These are phyloP conservation scores for Percina caprodes DNA, from an alignment of 2,113 vertebrate genomes.

Conservation along the genomic window DNA sequence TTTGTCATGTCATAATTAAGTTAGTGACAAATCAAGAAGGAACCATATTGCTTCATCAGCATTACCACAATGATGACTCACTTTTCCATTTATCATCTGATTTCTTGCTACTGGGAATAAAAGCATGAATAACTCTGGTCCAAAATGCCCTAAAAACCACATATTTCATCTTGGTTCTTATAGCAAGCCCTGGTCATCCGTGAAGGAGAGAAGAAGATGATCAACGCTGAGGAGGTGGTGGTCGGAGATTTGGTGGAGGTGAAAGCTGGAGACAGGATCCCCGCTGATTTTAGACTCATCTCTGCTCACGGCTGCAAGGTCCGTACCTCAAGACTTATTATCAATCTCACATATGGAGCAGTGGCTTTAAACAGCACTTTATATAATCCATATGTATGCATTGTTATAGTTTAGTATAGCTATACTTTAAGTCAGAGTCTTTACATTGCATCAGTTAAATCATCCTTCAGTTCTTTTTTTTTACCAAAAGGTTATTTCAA, in stretches of 20 bases:
- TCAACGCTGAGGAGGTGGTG: slow-evolving; percentile 94
- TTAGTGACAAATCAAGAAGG: too few species aligned
- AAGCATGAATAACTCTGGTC: neutral
- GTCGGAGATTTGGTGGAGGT: slow-evolving; percentile 95
- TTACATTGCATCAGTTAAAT: too few species aligned
- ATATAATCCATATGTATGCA: neutral
- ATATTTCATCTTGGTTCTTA: neutral
- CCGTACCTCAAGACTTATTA: neutral
- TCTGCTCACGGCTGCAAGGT: slow-evolving; percentile 97
- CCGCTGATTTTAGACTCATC: slow-evolving; percentile 93
- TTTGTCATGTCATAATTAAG: too few species aligned
- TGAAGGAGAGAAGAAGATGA: slow-evolving; percentile 92
- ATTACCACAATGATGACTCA: neutral
- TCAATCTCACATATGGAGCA: neutral
- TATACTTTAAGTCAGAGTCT: too few species aligned
- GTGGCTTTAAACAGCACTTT: neutral
- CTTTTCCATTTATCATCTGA: neutral
- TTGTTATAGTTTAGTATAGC: neutral
- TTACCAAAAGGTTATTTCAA: too few species aligned
- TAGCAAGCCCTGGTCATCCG: slow-evolving; percentile 97
- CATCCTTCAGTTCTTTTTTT: too few species aligned
- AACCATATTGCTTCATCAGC: neutral
- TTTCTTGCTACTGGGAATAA: accelerated
- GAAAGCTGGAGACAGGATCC: slow-evolving; percentile 97
- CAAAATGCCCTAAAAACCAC: neutral